Percentiles rank a stretch among this genome's conserved stretches.
Conservation (phyloP, 2,113 vertebrate genomes). For the Formicarius rufipectus region DNA sequence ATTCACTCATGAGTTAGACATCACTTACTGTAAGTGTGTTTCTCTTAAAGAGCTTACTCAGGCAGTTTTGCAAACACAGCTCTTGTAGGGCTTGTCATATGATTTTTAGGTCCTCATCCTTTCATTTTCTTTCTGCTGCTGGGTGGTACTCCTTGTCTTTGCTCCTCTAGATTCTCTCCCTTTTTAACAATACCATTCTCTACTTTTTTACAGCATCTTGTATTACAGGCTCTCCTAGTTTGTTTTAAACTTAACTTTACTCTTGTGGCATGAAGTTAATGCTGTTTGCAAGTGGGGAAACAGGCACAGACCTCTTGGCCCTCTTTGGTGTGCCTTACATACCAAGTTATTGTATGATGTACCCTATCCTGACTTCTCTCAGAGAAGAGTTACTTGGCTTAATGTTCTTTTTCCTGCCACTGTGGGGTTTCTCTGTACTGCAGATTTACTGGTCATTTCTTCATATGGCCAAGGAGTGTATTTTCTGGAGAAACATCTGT, state of each 20-base stretch:
- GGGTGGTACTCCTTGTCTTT: not conserved
- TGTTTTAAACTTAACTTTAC: not conserved
- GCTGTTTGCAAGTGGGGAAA: not conserved
- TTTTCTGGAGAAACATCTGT: not conserved
- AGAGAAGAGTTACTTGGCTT: not conserved
- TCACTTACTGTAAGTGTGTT: conserved; percentile 15
- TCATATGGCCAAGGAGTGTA: not conserved
- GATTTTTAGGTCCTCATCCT: not conserved
- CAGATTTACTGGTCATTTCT: not conserved
- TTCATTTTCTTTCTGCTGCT: conserved; percentile 2
- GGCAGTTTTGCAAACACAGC: not conserved
- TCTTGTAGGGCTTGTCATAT: not conserved
- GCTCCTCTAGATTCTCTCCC: not conserved
- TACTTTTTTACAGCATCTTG: not conserved
- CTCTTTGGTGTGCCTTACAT: not conserved
- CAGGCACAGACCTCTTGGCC: not conserved
- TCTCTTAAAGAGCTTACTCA: not conserved
- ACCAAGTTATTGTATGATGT: not conserved
- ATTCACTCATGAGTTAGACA: not conserved
- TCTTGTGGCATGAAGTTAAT: not conserved
- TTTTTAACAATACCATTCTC: not conserved
- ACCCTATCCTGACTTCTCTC: not conserved
- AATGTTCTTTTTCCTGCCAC: not conserved
- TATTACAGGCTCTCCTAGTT: not conserved
- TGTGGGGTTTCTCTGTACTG: not conserved